Evolutionary conservation across 2,888 invertebrate species (phyloP), one percentile per base, ranked within the genome.

Genomic region (Venusia cambrica): DNA sequence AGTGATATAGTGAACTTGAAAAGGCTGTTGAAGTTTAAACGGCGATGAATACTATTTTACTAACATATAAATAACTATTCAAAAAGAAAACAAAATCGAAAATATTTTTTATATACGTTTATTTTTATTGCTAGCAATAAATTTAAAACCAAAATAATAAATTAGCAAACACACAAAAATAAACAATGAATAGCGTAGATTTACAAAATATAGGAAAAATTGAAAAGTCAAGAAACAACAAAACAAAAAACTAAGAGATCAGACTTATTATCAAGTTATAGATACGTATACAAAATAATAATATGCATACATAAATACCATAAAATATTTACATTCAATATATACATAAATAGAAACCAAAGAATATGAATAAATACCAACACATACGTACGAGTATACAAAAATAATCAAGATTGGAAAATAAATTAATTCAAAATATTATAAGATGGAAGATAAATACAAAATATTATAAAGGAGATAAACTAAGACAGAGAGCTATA

Each of bases 191-290:
- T 55, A 62, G 50, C 34, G 57, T 57, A 51, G 37, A 45, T 44
- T 38, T 15, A 16, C 65, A 64, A 66, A 58, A 71, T 65, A 67
- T 64, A 64, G 64, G 63, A 65, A 63, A 67, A 61, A 45, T 42
- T 48, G 6, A 57, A 42, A 47, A n/a, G n/a, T n/a, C 35, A 47
- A 45, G 34, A 30, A 47, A 35, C 20, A 38, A 40, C 43, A 34
- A 21, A 48, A 55, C 32, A 25, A 45, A 45, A 54, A 42, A 27
- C 28, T 36, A 38, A 51, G 46, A 54, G 48, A 49, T 54, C 51
- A 45, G 34, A 44, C 46, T 44, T 45, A 46, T 34, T n/a, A 43
- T 41, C 37, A 31, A 44, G 35, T 5, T 38, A 46, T 51, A n/a
- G n/a, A n/a, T 45, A 48, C 38, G 51, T 42, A 51, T 44, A 48